Evolutionary conservation across 2,113 vertebrate genomes (phyloP).

Genomic region (Phyllopteryx taeniolatus): DNA sequence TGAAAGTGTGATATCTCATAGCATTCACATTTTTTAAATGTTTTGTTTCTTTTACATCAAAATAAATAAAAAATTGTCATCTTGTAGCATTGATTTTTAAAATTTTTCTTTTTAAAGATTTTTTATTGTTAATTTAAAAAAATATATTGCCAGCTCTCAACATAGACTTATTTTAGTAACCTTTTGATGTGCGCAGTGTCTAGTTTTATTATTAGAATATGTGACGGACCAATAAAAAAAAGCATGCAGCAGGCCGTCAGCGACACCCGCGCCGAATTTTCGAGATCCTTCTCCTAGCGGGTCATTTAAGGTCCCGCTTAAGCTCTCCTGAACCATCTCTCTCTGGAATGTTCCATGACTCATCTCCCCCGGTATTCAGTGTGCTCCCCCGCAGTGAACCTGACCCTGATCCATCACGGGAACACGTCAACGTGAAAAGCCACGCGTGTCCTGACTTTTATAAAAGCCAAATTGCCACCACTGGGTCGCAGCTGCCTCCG

Average conservation of each 20-base stretch:
- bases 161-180: too few relatives aligned
- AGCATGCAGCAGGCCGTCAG: neutral
- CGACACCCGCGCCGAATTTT: neutral
- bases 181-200: too few relatives aligned
- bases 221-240: neutral
- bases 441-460: slow-evolving; percentile 33
- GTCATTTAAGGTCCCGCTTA: slow-evolving; percentile 26
- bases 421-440: slow-evolving; percentile 30
- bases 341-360: slow-evolving; percentile 57
- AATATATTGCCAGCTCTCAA: too few relatives aligned
- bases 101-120: too few relatives aligned
- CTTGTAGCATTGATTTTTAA: too few relatives aligned
- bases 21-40: too few relatives aligned
- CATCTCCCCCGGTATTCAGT: slow-evolving; percentile 26
- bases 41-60: too few relatives aligned
- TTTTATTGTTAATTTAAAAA: too few relatives aligned
- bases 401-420: slow-evolving; percentile 19
- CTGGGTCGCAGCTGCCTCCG: neutral
- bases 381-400: slow-evolving; percentile 17
- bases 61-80: too few relatives aligned
- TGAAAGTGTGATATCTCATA: too few relatives aligned
- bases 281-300: neutral
- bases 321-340: slow-evolving; percentile 2
- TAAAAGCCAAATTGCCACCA: slow-evolving; percentile 44
- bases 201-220: neutral